A percentile compares a stretch with the other conserved stretches of the same genome.
phyloP scores from a whole-genome alignment of 2,888 invertebrate species.

The Megamerina dolium region DNA sequence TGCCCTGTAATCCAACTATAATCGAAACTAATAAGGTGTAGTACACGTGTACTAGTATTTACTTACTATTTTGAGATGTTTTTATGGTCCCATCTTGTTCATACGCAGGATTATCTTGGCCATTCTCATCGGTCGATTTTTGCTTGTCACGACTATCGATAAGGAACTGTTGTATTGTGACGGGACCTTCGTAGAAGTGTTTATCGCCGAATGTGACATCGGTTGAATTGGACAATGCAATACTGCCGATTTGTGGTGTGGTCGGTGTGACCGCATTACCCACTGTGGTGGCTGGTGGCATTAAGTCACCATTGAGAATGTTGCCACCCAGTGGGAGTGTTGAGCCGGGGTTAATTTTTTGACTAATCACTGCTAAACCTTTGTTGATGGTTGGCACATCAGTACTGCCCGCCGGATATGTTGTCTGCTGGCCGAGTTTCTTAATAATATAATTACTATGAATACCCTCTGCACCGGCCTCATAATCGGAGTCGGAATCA shows the following conservation, averaged over 20 bases:
- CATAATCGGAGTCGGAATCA: constrained; percentile 36
- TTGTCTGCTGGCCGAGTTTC: constrained; percentile 42
- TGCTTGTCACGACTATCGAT: constrained; percentile 49
- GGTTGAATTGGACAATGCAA: constrained; percentile 61
- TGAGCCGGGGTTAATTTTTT: constrained; percentile 26
- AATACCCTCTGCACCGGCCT: constrained; percentile 27
- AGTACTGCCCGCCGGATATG: constrained; percentile 29
- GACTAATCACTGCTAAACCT: constrained; percentile 35
- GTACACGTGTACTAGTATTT: too few relatives aligned
- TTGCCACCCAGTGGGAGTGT: constrained; percentile 9
- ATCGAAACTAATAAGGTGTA: too few relatives aligned
- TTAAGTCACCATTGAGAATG: constrained; percentile 9
- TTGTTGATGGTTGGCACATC: constrained; percentile 34
- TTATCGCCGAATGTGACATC: constrained; percentile 73
- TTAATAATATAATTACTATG: constrained; percentile 38
- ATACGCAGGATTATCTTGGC: constrained; percentile 36
- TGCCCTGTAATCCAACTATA: too few relatives aligned
- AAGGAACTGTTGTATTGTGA: constrained; percentile 69
- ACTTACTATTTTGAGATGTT: too few relatives aligned
- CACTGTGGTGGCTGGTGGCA: constrained; percentile 11
- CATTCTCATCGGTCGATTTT: constrained; percentile 28
- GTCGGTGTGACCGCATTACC: constrained; percentile 9
- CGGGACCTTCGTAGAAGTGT: constrained; percentile 70
- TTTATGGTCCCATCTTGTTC: too few relatives aligned
- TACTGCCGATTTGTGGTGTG: constrained; percentile 54